Base-by-base conservation (phyloP, 2,797 vertebrate species). In the Gymnoscopelus microlampas region DNA sequence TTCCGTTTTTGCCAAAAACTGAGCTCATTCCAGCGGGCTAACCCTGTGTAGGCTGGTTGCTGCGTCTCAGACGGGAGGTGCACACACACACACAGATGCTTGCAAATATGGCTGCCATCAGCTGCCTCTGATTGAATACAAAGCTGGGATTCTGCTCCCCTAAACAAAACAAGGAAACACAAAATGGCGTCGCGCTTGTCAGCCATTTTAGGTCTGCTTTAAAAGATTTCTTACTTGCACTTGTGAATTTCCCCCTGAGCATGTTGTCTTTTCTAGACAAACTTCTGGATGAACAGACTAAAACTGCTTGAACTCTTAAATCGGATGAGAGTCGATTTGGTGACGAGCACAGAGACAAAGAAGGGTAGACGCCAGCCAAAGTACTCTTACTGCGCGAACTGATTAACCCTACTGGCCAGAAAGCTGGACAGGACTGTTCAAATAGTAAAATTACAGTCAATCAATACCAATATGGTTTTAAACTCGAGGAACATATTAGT, bases 131-230 rank as follows among this genome's bases (percentile, higher is more conserved):
- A 89, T 89, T 88, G 86, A 89, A 90, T 72, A 89, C 89, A 86
- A 92, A 90, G 88, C 90, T 87, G 81, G 78, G 89, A 91, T 92
- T 89, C 91, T 91, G 88, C 85, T 44, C 85, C 87, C 89, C 79
- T 82, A 90, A 90, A 91, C 81, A 91, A 91, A 84, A 89, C 60
- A 83, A 83, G 86, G 91, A 85, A 94, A 89, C 84, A 95, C 91
- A 94, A 95, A 95, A 96, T 95, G 95, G 95, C 94, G 92, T 80
- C 88, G 39, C 32, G 74, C 75, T 71, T 83, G 88, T 93, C 95
- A 91, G 94, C 95, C 95, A 96, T 96, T 95, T 96, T 96, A 95
- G 91, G 87, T 88, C 78, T 73, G 67, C 69, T 79, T 86, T 64
- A 77, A 82, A 80, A 70, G 74, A 79, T 70, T 5, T 71, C 48